These are phyloP conservation scores for Malurus melanocephalus DNA, from an alignment of 2,113 vertebrate genomes.

Conservation along the genomic window DNA sequence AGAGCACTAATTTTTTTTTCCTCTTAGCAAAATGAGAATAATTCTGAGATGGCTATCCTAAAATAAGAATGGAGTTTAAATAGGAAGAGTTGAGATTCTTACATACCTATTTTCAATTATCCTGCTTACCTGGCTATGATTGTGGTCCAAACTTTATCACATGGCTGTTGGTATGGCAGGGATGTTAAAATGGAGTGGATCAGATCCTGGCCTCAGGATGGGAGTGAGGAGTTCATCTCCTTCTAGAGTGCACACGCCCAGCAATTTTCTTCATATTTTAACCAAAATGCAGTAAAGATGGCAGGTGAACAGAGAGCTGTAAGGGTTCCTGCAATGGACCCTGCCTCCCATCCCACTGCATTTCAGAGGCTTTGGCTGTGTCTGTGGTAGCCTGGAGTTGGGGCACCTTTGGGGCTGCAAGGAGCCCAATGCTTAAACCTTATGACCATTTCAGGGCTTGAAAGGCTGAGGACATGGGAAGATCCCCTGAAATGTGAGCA, in stretches of 20 bases:
- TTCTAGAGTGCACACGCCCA: neutral
- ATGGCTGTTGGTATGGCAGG: neutral
- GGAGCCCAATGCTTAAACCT: neutral
- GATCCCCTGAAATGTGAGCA: neutral
- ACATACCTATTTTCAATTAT: neutral
- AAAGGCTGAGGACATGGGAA: neutral
- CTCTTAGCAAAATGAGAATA: neutral
- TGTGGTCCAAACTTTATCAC: neutral
- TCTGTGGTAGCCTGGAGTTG: neutral
- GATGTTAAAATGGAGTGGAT: neutral
- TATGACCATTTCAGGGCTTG: neutral
- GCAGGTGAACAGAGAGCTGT: neutral
- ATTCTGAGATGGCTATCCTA: neutral
- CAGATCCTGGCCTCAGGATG: accelerated
- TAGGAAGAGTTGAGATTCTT: neutral
- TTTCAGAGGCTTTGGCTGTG: neutral
- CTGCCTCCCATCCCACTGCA: accelerated
- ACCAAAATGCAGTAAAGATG: neutral
- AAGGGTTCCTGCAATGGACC: neutral
- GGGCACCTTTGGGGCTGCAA: neutral
- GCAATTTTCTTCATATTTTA: neutral
- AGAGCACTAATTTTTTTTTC: neutral
- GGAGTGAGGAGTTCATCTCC: neutral
- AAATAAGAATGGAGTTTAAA: neutral
- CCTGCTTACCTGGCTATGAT: neutral